Percentiles rank a stretch among this genome's conserved stretches.
phyloP scores from a whole-genome alignment of 2,888 invertebrate genomes.

The Drosophila austrosaltans region DNA sequence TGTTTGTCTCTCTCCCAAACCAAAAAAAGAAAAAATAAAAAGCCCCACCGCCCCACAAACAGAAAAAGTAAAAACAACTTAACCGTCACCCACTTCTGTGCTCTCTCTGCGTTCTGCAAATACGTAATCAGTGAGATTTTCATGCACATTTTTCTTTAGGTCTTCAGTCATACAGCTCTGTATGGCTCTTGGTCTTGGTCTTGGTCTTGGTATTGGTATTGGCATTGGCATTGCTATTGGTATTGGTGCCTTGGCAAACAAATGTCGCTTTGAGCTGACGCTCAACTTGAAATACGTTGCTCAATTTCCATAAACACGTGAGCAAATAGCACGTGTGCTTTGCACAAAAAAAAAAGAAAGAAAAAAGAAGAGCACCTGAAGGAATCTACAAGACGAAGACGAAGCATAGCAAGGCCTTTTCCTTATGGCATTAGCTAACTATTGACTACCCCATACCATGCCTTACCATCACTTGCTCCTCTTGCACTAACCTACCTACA shows the following conservation, averaged over 20 bases:
- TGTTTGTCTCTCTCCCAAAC: constrained; percentile 53
- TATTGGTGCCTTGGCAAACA: constrained; percentile 51
- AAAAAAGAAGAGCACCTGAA: neutral
- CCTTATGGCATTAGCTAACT: constrained; percentile 64
- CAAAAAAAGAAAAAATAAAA: neutral
- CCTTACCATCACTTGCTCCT: neutral
- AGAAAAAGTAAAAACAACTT: constrained; percentile 30
- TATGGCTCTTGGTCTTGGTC: neutral
- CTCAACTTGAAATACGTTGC: constrained; percentile 74
- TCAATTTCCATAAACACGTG: constrained; percentile 80
- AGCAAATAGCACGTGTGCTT: constrained; percentile 79
- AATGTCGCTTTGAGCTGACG: constrained; percentile 61
- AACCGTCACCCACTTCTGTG: constrained; percentile 37
- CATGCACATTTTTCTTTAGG: constrained; percentile 65
- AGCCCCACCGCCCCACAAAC: neutral
- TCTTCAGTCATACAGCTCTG: neutral
- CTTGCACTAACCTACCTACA: no score
- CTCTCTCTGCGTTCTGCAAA: constrained; percentile 51
- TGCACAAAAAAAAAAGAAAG: neutral
- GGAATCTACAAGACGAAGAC: neutral
- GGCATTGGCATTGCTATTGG: neutral
- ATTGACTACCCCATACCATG: constrained; percentile 41
- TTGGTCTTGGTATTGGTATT: constrained; percentile 14
- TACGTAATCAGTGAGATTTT: constrained; percentile 76
- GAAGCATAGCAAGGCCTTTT: constrained; percentile 8